A percentile compares a stretch with the other conserved stretches of the same genome.
phyloP scores from a whole-genome alignment of 2,113 vertebrate species.

The Oenanthe melanoleuca region DNA sequence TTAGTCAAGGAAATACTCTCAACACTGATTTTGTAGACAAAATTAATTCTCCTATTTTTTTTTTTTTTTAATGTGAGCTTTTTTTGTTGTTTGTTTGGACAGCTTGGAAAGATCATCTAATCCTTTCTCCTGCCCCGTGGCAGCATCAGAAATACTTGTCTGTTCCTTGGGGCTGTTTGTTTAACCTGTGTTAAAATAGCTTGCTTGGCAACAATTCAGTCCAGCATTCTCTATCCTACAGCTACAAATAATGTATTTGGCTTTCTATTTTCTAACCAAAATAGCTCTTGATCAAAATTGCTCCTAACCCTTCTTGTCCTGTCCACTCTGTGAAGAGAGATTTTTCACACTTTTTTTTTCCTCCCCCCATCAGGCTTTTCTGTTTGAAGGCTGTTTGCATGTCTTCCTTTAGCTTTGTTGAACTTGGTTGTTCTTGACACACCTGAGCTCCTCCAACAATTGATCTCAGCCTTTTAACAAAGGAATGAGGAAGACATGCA shows the following conservation, averaged over 20 bases:
- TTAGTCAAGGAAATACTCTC: neutral
- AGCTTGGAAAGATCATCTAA: neutral
- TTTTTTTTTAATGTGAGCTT: neutral
- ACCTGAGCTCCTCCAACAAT: neutral
- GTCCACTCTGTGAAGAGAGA: neutral
- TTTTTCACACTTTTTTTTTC: neutral
- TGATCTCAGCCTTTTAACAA: neutral
- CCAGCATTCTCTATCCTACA: neutral
- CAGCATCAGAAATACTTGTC: neutral
- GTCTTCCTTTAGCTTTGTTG: neutral
- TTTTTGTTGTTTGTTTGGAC: neutral
- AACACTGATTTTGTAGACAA: neutral
- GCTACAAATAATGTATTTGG: neutral
- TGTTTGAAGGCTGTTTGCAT: neutral
- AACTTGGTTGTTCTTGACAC: neutral
- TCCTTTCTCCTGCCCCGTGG: neutral
- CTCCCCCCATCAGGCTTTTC: neutral
- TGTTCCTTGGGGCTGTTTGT: neutral
- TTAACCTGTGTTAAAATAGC: neutral
- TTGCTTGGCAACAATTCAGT: neutral
- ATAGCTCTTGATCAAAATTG: neutral
- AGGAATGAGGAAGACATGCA: neutral
- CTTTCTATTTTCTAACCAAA: neutral
- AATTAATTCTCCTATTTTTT: neutral
- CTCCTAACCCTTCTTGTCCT: neutral